Evolutionary conservation across 37 sponge, comb jelly and placozoan genomes (phyloP).

Genomic region (Eunapius fragilis): DNA sequence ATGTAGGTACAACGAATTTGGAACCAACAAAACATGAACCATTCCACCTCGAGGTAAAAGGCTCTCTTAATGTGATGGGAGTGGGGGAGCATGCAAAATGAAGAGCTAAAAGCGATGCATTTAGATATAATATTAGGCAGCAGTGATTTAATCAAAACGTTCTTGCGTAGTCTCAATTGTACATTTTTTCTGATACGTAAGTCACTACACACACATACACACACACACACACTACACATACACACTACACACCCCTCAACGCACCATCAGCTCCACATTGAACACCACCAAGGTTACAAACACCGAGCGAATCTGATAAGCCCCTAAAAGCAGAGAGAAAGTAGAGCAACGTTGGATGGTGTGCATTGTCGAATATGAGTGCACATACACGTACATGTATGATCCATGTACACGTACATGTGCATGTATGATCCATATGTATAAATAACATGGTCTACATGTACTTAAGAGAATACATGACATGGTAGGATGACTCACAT

Average conservation of each 20-base stretch:
- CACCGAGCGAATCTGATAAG: slow-evolving; percentile 31
- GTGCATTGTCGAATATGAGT: too few relatives aligned
- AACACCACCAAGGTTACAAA: slow-evolving; percentile 26
- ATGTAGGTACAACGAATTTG: too few relatives aligned
- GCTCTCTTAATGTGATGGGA: too few relatives aligned
- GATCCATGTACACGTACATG: background rate
- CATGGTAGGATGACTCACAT: slow-evolving; percentile 21
- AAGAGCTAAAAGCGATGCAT: too few relatives aligned
- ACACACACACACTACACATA: background rate
- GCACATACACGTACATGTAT: background rate
- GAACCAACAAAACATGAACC: too few relatives aligned
- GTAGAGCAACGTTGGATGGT: background rate
- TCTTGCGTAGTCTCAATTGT: background rate
- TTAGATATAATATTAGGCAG: too few relatives aligned
- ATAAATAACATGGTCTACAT: too few relatives aligned
- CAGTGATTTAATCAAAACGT: too few relatives aligned
- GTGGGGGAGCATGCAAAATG: too few relatives aligned
- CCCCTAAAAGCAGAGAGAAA: slow-evolving; percentile 14
- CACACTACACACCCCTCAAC: background rate
- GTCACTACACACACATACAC: background rate
- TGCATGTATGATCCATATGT: too few relatives aligned
- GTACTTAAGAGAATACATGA: too few relatives aligned
- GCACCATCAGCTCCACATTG: slow-evolving; percentile 25
- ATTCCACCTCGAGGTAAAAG: too few relatives aligned
- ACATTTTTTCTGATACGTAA: background rate